Evolutionary conservation across 1,140 invertebrate genomes (phyloP).

Genomic region (Hyphantria cunea): DNA sequence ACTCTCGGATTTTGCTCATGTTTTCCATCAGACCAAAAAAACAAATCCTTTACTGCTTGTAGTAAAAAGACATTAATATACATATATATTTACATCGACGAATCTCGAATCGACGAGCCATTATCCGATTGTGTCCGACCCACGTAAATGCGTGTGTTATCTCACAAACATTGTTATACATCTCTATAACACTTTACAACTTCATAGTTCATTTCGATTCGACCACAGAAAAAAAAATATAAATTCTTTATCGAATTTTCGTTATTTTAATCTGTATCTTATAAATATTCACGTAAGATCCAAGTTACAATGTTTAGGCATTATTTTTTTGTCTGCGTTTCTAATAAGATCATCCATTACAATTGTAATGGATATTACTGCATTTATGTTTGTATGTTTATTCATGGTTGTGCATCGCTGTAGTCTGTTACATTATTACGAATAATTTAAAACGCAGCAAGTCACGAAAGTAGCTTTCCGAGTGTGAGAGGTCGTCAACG

Average conservation of each 20-base stretch:
- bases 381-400: slow-evolving; percentile 18
- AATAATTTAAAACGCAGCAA: no score
- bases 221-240: slow-evolving; percentile 16
- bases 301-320: neutral
- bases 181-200: slow-evolving; percentile 40
- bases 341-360: slow-evolving; percentile 32
- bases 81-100: no score
- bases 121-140: slow-evolving; percentile 52
- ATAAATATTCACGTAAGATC: neutral
- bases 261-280: slow-evolving; percentile 1
- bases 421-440: neutral
- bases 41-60: no score
- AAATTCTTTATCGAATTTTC: slow-evolving; percentile 2
- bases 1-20: no score
- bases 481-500: no score
- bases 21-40: no score
- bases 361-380: slow-evolving; percentile 40
- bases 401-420: slow-evolving; percentile 5
- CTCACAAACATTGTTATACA: slow-evolving; percentile 35
- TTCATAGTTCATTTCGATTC: slow-evolving; percentile 50
- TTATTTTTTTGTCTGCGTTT: neutral
- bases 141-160: slow-evolving; percentile 60
- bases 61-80: no score
- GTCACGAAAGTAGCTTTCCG: no score
- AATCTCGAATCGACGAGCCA: neutral